Conservation (phyloP, 2,113 vertebrate species). For the Rhizomys pruinosus region DNA sequence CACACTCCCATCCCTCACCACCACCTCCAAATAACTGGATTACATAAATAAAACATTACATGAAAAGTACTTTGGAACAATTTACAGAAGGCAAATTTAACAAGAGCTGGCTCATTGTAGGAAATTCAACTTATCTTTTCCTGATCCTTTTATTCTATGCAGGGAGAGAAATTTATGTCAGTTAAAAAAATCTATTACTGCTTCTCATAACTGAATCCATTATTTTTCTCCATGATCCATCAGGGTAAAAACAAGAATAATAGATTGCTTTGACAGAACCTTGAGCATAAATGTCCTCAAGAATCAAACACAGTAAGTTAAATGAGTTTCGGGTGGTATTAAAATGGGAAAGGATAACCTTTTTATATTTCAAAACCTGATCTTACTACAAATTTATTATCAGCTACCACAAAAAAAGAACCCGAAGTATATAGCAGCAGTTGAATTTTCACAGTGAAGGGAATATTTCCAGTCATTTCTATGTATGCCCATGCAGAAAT, state of each 20-base stretch:
- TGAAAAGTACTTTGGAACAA: constrained; percentile 78
- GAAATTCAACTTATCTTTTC: constrained; percentile 83
- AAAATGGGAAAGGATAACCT: constrained; percentile 79
- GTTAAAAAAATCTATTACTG: constrained; percentile 84
- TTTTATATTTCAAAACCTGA: constrained; percentile 82
- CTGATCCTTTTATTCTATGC: constrained; percentile 83
- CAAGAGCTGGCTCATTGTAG: constrained; percentile 78
- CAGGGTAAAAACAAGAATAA: constrained; percentile 85
- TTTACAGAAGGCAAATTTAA: constrained; percentile 84
- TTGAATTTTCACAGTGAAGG: constrained; percentile 57
- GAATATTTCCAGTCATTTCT: constrained; percentile 64
- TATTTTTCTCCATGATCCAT: constrained; percentile 84
- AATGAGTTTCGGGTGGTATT: constrained; percentile 72
- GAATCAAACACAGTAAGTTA: constrained; percentile 81
- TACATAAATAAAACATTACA: constrained; percentile 87
- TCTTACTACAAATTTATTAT: constrained; percentile 72
- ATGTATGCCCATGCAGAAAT: constrained; percentile 36
- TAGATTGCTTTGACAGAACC: constrained; percentile 81
- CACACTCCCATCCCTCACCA: constrained; percentile 65
- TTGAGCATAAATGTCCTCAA: constrained; percentile 82
- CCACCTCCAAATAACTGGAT: constrained; percentile 81
- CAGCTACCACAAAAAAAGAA: constrained; percentile 78
- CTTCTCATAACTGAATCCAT: constrained; percentile 85
- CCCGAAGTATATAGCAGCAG: background rate
- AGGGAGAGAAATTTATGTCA: constrained; percentile 85